phyloP scores from a whole-genome alignment of 1,140 invertebrate species.

The Ips nitidus region DNA sequence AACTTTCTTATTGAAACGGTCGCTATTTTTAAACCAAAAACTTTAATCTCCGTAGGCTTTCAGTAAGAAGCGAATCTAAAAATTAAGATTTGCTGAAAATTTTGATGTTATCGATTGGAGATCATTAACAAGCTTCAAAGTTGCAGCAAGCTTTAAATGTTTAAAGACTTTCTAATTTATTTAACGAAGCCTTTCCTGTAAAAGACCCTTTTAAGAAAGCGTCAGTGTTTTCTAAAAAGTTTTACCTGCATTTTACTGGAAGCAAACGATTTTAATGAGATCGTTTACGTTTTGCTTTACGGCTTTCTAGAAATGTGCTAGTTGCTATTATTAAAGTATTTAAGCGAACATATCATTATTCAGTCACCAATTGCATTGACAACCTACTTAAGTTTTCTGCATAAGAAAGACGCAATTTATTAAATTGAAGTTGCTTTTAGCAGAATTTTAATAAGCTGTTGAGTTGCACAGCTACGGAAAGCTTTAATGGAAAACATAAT shows the following conservation, averaged over 20 bases:
- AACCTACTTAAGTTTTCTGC: conserved; percentile 1
- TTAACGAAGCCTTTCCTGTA: not conserved
- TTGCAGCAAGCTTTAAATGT: not conserved
- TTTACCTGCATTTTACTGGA: not conserved
- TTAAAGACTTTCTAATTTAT: not conserved
- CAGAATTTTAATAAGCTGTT: conserved; percentile 23
- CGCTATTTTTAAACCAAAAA: conserved; percentile 1
- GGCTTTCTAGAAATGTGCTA: not conserved
- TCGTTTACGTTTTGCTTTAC: not conserved
- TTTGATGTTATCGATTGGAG: not conserved
- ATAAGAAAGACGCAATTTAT: conserved; percentile 5
- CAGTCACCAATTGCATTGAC: not conserved
- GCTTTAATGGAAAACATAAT: not conserved
- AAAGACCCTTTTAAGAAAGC: not conserved
- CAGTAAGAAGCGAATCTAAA: not conserved
- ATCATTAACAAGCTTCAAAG: not conserved
- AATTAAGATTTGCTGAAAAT: not conserved
- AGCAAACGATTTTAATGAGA: too few species aligned
- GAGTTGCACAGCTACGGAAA: conserved; percentile 7
- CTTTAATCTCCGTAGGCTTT: not conserved
- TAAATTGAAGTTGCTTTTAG: conserved; percentile 9
- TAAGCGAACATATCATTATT: not conserved
- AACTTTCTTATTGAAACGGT: conserved; percentile 9
- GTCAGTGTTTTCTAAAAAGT: not conserved
- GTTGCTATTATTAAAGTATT: not conserved